These are phyloP conservation scores for Ahaetulla prasina DNA, from an alignment of 2,113 vertebrate species.

Conservation along the genomic window DNA sequence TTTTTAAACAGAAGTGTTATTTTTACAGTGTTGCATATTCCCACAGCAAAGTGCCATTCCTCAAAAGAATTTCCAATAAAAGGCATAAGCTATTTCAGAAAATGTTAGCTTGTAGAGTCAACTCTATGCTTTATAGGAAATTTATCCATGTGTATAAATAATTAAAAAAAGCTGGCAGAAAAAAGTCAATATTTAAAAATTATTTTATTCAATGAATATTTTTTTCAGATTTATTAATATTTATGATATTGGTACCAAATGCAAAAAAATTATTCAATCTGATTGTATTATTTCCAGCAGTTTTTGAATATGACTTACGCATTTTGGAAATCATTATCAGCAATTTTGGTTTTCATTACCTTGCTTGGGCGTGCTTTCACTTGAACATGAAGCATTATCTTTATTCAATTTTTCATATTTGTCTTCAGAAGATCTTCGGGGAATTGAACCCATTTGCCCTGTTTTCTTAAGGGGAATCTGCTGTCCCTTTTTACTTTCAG, in stretches of 20 bases:
- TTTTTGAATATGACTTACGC: not conserved
- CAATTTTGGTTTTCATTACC: constrained; percentile 45
- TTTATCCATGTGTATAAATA: not conserved
- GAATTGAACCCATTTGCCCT: constrained; percentile 57
- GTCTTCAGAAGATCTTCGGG: constrained; percentile 70
- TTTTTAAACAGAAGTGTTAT: not conserved
- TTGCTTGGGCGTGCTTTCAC: constrained; percentile 69
- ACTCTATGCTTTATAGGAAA: not conserved
- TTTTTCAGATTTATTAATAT: not conserved
- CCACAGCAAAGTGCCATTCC: not conserved
- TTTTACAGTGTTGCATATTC: not conserved
- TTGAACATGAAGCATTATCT: constrained; percentile 56
- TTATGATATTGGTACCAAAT: not conserved
- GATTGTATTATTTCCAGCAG: not conserved
- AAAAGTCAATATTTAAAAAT: not conserved
- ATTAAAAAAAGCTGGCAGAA: not conserved
- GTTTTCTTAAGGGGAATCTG: constrained; percentile 68
- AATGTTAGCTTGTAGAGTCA: not conserved
- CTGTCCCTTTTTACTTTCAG: constrained; percentile 70
- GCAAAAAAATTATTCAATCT: not conserved
- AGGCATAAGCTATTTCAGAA: not conserved
- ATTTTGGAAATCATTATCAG: not conserved
- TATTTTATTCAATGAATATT: not conserved
- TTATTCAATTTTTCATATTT: constrained; percentile 72
- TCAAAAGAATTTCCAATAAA: not conserved